Conservation (phyloP, 2,888 invertebrate genomes). For the Sminthurides aquaticus region DNA sequence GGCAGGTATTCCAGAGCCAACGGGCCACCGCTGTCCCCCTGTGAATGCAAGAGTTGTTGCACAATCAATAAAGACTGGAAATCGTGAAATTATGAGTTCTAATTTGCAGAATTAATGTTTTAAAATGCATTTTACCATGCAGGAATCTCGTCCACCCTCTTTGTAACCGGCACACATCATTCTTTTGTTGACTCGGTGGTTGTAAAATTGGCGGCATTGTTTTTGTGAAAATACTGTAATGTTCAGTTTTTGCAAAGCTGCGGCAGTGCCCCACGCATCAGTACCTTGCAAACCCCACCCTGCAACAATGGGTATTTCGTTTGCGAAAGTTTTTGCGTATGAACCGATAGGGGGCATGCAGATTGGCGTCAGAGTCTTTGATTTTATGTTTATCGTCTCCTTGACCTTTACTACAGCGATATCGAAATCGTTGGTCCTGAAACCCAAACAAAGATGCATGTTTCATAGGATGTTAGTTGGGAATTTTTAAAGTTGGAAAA, state of each 20-base stretch:
- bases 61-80: no score
- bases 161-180: slow-evolving; percentile 40
- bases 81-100: no score
- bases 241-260: slow-evolving; percentile 31
- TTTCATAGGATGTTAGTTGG: no score
- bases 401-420: slow-evolving; percentile 26
- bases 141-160: slow-evolving; percentile 35
- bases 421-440: slow-evolving; percentile 39
- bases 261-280: slow-evolving; percentile 25
- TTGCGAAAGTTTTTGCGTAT: slow-evolving; percentile 28
- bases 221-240: slow-evolving; percentile 33
- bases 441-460: no score
- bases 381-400: slow-evolving; percentile 23
- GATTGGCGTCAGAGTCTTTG: slow-evolving; percentile 22
- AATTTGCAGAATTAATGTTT: no score
- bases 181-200: slow-evolving; percentile 31
- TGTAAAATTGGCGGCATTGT: slow-evolving; percentile 32
- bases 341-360: slow-evolving; percentile 33
- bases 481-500: no score
- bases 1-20: slow-evolving; percentile 24
- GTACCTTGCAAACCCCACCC: slow-evolving; percentile 34
- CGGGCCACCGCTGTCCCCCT: slow-evolving; percentile 34
- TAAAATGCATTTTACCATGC: slow-evolving; percentile 25
- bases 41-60: no score
- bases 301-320: slow-evolving; percentile 26